Percentiles rank a stretch among this genome's conserved stretches.
These are phyloP conservation scores for Apotomis capreana DNA, from an alignment of 2,888 invertebrate species.

Conservation along the genomic window DNA sequence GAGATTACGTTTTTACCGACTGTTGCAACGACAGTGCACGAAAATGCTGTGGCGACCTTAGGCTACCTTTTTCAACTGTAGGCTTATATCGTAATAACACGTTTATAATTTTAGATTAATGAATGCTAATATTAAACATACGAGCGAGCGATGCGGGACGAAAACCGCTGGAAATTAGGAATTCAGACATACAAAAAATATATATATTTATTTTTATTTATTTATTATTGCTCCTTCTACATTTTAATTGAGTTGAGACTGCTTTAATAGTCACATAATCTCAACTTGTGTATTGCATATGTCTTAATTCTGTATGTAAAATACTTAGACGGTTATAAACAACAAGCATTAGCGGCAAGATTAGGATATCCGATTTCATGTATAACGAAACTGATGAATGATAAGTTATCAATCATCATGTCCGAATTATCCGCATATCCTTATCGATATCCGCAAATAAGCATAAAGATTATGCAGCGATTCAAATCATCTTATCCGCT, in stretches of 20 bases:
- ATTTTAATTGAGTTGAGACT: too few relatives aligned
- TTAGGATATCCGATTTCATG: conserved; percentile 16
- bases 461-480: conserved; percentile 5
- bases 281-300: too few relatives aligned
- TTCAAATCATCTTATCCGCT: conserved; percentile 5
- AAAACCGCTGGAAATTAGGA: too few relatives aligned
- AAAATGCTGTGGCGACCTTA: not conserved
- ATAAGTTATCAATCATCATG: conserved; percentile 10
- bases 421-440: conserved; percentile 24
- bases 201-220: too few relatives aligned
- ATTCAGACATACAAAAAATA: too few relatives aligned
- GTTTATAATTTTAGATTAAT: too few relatives aligned
- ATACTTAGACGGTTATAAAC: not conserved
- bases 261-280: too few relatives aligned
- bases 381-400: not conserved
- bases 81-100: too few relatives aligned
- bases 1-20: conserved; percentile 48
- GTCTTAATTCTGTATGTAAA: too few relatives aligned
- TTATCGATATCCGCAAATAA: conserved; percentile 14
- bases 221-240: too few relatives aligned
- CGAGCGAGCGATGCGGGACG: too few relatives aligned
- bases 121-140: too few relatives aligned
- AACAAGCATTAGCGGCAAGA: not conserved
- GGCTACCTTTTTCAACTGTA: not conserved
- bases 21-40: not conserved